These are phyloP conservation scores for Oreocharis arfaki DNA, from an alignment of 2,113 vertebrate species.

Conservation along the genomic window DNA sequence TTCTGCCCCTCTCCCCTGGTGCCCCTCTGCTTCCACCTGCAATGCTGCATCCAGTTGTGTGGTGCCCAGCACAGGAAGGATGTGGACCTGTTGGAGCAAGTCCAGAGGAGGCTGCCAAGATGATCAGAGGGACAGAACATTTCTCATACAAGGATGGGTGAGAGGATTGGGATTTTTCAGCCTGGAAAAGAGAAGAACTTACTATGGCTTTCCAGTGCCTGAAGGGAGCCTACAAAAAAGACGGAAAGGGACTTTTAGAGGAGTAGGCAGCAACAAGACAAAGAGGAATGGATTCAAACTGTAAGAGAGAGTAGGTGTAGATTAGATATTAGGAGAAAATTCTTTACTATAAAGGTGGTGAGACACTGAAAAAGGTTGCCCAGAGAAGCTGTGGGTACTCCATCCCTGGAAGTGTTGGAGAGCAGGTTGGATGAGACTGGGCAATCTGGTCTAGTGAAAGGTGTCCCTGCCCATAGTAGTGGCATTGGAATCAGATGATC, in stretches of 20 bases:
- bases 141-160: background rate
- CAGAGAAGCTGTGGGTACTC: background rate
- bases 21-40: background rate
- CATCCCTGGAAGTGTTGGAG: background rate
- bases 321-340: background rate
- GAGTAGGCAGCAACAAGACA: background rate
- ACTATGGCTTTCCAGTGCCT: background rate
- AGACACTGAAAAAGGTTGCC: background rate
- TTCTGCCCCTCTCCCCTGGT: background rate
- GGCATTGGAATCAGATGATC: background rate
- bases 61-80: background rate
- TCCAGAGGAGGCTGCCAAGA: background rate
- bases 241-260: background rate
- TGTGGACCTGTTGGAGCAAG: background rate
- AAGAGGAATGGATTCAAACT: background rate
- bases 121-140: background rate
- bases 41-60: background rate
- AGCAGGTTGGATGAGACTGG: background rate
- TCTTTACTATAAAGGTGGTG: background rate
- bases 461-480: background rate
- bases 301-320: background rate
- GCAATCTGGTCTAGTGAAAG: background rate
- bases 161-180: background rate
- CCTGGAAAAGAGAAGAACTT: background rate
- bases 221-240: background rate